Conservation (phyloP, 1,140 invertebrate species). For the Harpegnathos saltator region DNA sequence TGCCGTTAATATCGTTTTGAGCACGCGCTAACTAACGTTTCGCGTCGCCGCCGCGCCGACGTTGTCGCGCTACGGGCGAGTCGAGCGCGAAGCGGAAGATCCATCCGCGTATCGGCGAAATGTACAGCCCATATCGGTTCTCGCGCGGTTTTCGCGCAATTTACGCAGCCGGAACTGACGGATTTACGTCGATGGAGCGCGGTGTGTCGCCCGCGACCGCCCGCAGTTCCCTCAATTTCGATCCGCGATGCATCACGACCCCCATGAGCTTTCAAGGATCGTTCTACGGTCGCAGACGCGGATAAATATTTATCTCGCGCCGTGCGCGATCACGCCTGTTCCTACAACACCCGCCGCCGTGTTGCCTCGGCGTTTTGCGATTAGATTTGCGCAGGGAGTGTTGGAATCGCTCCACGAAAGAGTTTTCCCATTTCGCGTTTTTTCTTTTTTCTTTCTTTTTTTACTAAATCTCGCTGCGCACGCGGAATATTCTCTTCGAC, state of each 20-base stretch:
- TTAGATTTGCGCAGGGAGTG: constrained; percentile 11
- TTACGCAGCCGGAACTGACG: constrained; percentile 70
- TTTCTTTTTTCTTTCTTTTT: background rate
- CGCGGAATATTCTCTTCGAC: no score
- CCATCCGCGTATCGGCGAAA: constrained; percentile 27
- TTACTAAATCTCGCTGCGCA: no score
- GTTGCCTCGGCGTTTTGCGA: background rate
- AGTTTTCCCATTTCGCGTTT: background rate
- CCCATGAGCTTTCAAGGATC: constrained; percentile 32
- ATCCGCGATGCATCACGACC: constrained; percentile 42
- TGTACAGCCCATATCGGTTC: constrained; percentile 64
- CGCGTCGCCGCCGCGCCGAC: background rate
- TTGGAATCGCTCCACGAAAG: background rate
- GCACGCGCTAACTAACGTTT: background rate
- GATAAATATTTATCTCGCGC: constrained; percentile 25
- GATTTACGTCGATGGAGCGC: constrained; percentile 63
- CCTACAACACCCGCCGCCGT: background rate
- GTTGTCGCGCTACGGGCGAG: background rate
- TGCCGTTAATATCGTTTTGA: background rate
- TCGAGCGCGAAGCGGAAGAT: background rate
- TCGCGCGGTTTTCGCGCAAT: constrained; percentile 71
- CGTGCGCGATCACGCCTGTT: background rate
- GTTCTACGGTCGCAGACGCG: background rate
- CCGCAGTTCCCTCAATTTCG: constrained; percentile 71
- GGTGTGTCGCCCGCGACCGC: constrained; percentile 53